Evolutionary conservation across 2,797 vertebrate genomes (phyloP).

Genomic region (Cossypha caffra): DNA sequence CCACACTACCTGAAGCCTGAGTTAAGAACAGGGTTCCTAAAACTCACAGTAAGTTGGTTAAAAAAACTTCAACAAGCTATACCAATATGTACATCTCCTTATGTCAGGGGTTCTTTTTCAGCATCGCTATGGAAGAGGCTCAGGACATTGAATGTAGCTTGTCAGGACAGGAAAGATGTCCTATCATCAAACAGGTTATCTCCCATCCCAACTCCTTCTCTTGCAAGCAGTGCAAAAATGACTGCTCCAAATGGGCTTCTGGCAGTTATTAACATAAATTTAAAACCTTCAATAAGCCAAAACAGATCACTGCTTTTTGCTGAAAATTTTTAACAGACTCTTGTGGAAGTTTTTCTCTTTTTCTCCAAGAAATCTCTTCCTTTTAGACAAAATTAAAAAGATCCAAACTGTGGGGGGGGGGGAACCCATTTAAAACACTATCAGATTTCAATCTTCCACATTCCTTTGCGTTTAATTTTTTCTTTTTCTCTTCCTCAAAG

Average conservation of each 20-base stretch:
- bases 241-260: background rate
- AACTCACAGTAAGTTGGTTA: background rate
- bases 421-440: background rate
- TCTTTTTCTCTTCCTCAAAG: fast-evolving
- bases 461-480: background rate
- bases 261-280: background rate
- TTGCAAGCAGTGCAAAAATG: background rate
- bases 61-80: background rate
- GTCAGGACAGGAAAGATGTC: background rate
- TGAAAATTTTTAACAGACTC: background rate
- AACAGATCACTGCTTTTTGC: background rate
- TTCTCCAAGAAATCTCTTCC: background rate
- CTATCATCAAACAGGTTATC: background rate
- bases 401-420: background rate
- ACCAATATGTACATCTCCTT: background rate
- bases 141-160: background rate
- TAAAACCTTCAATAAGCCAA: background rate
- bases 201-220: background rate
- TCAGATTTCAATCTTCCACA: background rate
- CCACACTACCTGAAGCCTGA: background rate
- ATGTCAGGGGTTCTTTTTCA: background rate
- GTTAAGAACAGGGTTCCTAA: background rate
- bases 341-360: background rate
- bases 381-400: background rate
- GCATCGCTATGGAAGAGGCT: background rate